These are phyloP conservation scores for Sinopyrophorus schimmeli DNA, from an alignment of 2,888 invertebrate genomes.

Conservation along the genomic window DNA sequence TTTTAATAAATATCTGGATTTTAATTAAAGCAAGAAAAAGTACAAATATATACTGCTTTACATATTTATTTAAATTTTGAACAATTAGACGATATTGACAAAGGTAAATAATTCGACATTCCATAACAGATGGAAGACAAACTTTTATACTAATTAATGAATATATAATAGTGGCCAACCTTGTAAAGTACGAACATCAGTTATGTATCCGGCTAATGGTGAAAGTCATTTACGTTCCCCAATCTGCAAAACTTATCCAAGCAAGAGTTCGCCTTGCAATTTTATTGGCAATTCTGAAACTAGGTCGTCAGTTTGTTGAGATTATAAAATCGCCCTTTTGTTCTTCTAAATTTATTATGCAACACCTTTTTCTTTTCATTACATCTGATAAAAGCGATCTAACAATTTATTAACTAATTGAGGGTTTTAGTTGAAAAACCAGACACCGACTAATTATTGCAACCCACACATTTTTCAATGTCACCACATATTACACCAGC, in stretches of 20 bases:
- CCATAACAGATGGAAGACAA: too few species aligned
- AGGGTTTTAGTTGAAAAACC: neutral
- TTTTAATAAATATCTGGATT: too few species aligned
- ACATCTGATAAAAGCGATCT: neutral
- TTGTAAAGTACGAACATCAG: conserved; percentile 1
- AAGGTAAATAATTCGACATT: too few species aligned
- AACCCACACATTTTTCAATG: too few species aligned
- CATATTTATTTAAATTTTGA: too few species aligned
- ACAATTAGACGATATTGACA: too few species aligned
- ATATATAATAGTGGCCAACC: conserved; percentile 1
- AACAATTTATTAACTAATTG: conserved; percentile 5
- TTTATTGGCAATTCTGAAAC: conserved; percentile 20
- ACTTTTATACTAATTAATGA: too few species aligned
- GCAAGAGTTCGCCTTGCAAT: conserved; percentile 8
- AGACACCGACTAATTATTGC: too few species aligned
- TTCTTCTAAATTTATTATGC: conserved; percentile 4
- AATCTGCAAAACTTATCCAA: conserved; percentile 16
- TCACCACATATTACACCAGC: too few species aligned
- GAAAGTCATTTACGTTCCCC: conserved; percentile 14
- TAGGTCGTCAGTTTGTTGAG: conserved; percentile 15
- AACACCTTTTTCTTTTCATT: conserved; percentile 3
- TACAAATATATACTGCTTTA: too few species aligned
- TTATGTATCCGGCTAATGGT: conserved; percentile 10
- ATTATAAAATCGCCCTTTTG: conserved; percentile 22
- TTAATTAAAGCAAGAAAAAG: too few species aligned